Evolutionary conservation across 2,797 vertebrate genomes (phyloP).

Genomic region (Helostoma temminkii): DNA sequence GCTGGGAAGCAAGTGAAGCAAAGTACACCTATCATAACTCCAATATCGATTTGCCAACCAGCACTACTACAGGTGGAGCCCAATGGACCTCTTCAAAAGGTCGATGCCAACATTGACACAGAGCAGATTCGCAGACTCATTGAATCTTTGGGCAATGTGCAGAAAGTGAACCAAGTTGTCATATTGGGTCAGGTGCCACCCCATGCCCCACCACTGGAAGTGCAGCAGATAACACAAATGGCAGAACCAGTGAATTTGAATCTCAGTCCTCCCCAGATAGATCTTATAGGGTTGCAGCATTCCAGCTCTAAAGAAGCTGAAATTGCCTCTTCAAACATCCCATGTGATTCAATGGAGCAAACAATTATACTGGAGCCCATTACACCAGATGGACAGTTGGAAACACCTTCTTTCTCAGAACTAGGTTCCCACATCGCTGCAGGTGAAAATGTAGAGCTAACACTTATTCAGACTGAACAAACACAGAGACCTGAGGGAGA

Average conservation of each 20-base stretch:
- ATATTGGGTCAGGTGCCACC: constrained; percentile 81
- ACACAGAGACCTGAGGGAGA: constrained; percentile 37
- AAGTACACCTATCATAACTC: constrained; percentile 70
- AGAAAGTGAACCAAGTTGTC: constrained; percentile 85
- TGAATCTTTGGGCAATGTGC: constrained; percentile 85
- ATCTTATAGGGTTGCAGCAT: constrained; percentile 63
- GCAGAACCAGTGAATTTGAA: constrained; percentile 50
- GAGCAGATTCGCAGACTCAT: constrained; percentile 85
- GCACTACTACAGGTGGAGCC: constrained; percentile 76
- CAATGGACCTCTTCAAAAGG: constrained; percentile 80
- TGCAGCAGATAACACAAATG: constrained; percentile 67
- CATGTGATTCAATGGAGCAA: constrained; percentile 69
- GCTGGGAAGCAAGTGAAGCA: constrained; percentile 51
- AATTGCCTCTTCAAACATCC: constrained; percentile 40
- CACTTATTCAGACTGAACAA: constrained; percentile 52
- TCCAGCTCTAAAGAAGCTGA: constrained; percentile 31
- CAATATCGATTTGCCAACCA: constrained; percentile 73
- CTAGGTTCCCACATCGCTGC: constrained; percentile 47
- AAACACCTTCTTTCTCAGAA: constrained; percentile 65
- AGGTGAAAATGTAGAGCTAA: constrained; percentile 55
- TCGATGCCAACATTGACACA: constrained; percentile 83
- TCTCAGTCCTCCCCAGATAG: constrained; percentile 54
- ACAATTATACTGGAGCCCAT: constrained; percentile 80
- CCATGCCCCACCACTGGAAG: constrained; percentile 69
- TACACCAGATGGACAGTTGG: constrained; percentile 73